Evolutionary conservation across 2,888 invertebrate species (phyloP).

Genomic region (Spilosoma lubricipeda): DNA sequence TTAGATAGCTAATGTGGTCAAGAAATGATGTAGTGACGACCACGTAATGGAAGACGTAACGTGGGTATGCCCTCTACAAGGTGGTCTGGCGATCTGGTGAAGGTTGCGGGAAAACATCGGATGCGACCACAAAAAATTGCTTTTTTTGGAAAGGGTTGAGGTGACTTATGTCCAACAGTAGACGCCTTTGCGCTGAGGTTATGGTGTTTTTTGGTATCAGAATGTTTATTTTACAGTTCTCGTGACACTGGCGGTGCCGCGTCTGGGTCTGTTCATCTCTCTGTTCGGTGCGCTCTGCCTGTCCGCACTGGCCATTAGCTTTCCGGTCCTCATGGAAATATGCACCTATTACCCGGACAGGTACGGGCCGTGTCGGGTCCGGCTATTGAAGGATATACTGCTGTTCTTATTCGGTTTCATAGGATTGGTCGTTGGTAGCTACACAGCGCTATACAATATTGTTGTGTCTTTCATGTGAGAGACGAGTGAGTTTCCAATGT

Average conservation of each 20-base stretch:
- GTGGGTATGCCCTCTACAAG: too few species aligned
- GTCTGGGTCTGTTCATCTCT: constrained; percentile 92
- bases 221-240: constrained; percentile 85
- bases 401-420: not conserved
- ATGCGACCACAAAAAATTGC: too few species aligned
- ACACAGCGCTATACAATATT: not conserved
- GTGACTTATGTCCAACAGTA: too few species aligned
- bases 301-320: constrained; percentile 94
- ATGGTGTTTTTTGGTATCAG: not conserved
- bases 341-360: not conserved
- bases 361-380: not conserved
- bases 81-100: too few species aligned
- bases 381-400: not conserved
- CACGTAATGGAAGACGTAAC: too few species aligned
- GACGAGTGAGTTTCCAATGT: not conserved
- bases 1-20: too few species aligned
- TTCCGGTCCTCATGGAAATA: constrained; percentile 90
- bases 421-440: not conserved
- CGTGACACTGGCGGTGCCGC: constrained; percentile 91
- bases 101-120: too few species aligned
- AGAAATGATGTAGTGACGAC: too few species aligned
- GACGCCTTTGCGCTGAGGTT: too few species aligned
- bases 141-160: too few species aligned
- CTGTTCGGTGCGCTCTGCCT: constrained; percentile 95
- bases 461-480: constrained; percentile 2